Percentiles rank a stretch among this genome's conserved stretches.
Conservation (phyloP, 2,113 vertebrate species). For the Nyctibius bracteatus region DNA sequence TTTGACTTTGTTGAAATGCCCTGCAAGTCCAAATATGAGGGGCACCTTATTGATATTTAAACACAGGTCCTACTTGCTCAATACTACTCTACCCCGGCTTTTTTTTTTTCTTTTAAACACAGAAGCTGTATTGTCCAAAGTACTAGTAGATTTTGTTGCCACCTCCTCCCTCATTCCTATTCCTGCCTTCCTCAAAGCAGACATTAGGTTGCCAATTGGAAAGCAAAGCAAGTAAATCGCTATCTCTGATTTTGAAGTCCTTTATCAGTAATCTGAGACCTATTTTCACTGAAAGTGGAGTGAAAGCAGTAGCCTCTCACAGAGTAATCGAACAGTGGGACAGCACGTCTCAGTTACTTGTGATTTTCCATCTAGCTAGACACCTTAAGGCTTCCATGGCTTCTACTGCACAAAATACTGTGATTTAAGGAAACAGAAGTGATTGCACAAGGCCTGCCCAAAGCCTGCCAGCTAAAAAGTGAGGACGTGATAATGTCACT, state of each 20-base stretch:
- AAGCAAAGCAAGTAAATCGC: not conserved
- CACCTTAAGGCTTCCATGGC: not conserved
- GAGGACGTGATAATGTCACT: not conserved
- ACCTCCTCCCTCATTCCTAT: not conserved
- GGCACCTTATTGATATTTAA: not conserved
- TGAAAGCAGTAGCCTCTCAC: not conserved
- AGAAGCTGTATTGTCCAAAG: not conserved
- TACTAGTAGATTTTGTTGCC: not conserved
- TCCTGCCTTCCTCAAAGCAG: not conserved
- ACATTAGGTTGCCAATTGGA: not conserved
- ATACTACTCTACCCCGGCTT: accelerated
- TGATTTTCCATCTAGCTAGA: not conserved
- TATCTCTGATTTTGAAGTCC: not conserved
- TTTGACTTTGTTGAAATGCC: not conserved
- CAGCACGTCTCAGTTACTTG: not conserved
- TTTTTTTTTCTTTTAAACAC: not conserved
- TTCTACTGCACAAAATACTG: not conserved
- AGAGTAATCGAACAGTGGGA: not conserved
- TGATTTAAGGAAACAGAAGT: not conserved
- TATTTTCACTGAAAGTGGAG: not conserved
- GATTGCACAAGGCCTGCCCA: not conserved
- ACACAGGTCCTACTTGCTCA: not conserved
- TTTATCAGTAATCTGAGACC: not conserved
- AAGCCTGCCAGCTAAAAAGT: not conserved
- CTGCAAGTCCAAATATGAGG: not conserved